Conservation (phyloP, 2,888 invertebrate genomes). For the Limnephilus marmoratus region DNA sequence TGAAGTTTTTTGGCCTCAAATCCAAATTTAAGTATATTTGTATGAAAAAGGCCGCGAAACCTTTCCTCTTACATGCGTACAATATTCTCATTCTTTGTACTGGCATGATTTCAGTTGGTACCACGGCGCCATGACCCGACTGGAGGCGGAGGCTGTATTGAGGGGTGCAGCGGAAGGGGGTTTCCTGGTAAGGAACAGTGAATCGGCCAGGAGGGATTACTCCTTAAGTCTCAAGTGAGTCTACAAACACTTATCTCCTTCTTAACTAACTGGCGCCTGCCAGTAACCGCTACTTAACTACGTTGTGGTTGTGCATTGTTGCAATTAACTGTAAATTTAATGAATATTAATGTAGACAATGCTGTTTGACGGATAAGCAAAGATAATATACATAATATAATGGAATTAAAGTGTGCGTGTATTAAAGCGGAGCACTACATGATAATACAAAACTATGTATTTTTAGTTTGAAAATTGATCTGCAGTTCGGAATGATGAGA, state of each 20-base stretch:
- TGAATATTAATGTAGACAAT: neutral
- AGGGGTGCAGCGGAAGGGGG: conserved; percentile 92
- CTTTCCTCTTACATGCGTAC: neutral
- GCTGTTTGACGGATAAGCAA: neutral
- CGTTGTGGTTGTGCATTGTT: neutral
- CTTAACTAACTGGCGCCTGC: neutral
- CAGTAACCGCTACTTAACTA: neutral
- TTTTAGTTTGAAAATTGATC: too few species aligned
- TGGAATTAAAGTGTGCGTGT: too few species aligned
- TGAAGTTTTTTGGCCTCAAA: too few species aligned
- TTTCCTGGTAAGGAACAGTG: conserved; percentile 95
- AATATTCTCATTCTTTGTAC: neutral
- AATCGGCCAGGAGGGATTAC: conserved; percentile 95
- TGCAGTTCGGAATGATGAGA: too few species aligned
- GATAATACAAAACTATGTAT: too few species aligned
- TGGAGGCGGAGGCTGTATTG: conserved; percentile 93
- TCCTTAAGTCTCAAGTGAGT: conserved; percentile 96
- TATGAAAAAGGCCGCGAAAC: too few species aligned
- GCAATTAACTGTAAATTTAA: neutral
- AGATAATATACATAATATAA: too few species aligned
- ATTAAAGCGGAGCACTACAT: too few species aligned
- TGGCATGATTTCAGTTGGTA: conserved; percentile 86
- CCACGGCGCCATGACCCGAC: conserved; percentile 93
- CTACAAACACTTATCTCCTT: neutral
- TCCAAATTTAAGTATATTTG: too few species aligned